Evolutionary conservation across 2,888 invertebrate species (phyloP), one percentile per base, ranked within the genome.

Genomic region (Priocnemis perturbator): DNA sequence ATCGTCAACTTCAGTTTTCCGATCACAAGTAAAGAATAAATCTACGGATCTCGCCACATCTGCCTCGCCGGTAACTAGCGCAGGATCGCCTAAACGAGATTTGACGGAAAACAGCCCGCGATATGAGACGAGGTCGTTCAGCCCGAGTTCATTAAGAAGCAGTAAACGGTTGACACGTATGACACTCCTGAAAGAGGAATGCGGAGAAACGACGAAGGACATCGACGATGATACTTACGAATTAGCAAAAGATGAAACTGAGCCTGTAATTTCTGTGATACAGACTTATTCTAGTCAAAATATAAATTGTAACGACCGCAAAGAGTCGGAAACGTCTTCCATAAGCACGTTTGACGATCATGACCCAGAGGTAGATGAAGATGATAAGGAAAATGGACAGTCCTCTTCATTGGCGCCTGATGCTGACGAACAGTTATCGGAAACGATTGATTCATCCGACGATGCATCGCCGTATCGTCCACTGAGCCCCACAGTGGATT

Each of bases 221-320:
- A 21, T 55, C 59, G 15, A 52, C 30, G 50, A 47, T 5, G 45
- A 66, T 44, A 59, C n/a, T 37, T 19, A 73, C 37, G 62, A 64
- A 45, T 48, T 47, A 19, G 15, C 11, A 9, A 67, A 64, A 20
- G 65, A 60, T 19, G 64, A 67, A 17, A 48, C 17, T 17, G 23
- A 26, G 50, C 26, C 47, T 2, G 56, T 37, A 15, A 23, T 26
- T 60, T 59, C 76, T 69, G 76, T 76, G 73, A 76, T 76, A 76
- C 65, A 65, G 64, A 63, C 67, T 58, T 66, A 64, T 69, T 76
- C 77, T 76, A 77, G 77, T 77, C 77, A 77, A 23, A 66, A 67
- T 30, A 53, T 47, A 23, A 66, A 53, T 48, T 52, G 20, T 47
- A 57, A 55, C n/a, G 58, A 21, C 21, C 26, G 9, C 4, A 61